Conservation (phyloP, 2,888 invertebrate species). For the Glomeris marginata region DNA sequence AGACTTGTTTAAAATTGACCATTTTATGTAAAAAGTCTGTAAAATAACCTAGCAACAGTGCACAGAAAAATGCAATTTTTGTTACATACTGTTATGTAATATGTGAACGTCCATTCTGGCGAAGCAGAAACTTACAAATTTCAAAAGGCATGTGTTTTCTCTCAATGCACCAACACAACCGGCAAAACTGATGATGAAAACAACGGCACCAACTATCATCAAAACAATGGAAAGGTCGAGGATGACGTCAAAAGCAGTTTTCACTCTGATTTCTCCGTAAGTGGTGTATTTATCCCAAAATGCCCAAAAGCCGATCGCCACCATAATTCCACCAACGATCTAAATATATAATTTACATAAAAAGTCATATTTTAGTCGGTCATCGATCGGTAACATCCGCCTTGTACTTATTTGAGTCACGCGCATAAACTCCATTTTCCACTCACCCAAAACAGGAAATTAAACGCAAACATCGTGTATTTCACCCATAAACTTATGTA, state of each 20-base stretch:
- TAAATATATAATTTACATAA: slow-evolving; percentile 37
- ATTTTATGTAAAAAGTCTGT: too few species aligned
- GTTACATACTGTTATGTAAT: too few species aligned
- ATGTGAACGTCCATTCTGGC: too few species aligned
- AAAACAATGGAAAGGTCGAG: slow-evolving; percentile 80
- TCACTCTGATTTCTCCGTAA: slow-evolving; percentile 63
- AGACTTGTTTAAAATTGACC: too few species aligned
- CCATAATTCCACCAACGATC: slow-evolving; percentile 71
- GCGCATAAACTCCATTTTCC: not conserved
- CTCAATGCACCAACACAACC: slow-evolving; percentile 81
- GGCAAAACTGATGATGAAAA: slow-evolving; percentile 87
- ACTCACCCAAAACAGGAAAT: slow-evolving; percentile 82
- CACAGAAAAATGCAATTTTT: not conserved
- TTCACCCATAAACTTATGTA: slow-evolving; percentile 77
- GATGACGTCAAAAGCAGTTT: slow-evolving; percentile 76
- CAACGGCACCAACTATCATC: slow-evolving; percentile 72
- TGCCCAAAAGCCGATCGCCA: slow-evolving; percentile 78
- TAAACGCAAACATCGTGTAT: slow-evolving; percentile 75
- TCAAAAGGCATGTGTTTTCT: slow-evolving; percentile 81
- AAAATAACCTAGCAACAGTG: not conserved
- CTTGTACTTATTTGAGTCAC: not conserved
- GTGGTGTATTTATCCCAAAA: slow-evolving; percentile 87
- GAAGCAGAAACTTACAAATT: slow-evolving; percentile 58
- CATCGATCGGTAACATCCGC: not conserved
- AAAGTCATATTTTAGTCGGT: not conserved